Conservation (phyloP, 1,140 invertebrate genomes). For the Papilio polytes region DNA sequence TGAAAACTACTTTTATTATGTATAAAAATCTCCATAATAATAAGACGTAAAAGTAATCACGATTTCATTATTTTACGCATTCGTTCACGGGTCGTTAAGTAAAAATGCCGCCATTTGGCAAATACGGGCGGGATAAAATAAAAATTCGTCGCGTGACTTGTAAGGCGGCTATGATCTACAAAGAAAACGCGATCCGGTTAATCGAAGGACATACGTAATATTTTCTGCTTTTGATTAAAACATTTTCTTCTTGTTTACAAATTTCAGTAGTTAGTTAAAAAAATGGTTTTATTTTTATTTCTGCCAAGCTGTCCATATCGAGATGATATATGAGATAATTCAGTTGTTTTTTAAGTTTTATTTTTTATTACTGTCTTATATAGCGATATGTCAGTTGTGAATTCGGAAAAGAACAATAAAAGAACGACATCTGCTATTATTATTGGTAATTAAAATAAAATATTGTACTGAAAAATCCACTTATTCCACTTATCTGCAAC, state of each 20-base stretch:
- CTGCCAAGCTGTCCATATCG: too few species aligned
- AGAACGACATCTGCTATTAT: too few species aligned
- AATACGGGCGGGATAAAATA: slow-evolving; percentile 32
- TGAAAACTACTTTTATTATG: slow-evolving; percentile 13
- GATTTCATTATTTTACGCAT: slow-evolving; percentile 35
- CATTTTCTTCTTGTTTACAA: background rate
- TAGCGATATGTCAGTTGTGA: too few species aligned
- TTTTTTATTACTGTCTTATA: too few species aligned
- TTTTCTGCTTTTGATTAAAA: background rate
- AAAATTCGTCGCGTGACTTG: slow-evolving; percentile 22
- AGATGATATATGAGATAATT: too few species aligned
- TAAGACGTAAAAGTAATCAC: slow-evolving; percentile 30
- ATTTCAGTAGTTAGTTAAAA: background rate
- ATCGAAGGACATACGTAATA: slow-evolving; percentile 12
- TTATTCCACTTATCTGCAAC: too few species aligned
- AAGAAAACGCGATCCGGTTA: slow-evolving; percentile 22
- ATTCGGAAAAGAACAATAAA: too few species aligned
- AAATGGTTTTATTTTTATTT: background rate
- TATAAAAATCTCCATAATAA: slow-evolving; percentile 31
- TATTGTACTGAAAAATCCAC: too few species aligned
- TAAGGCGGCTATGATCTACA: slow-evolving; percentile 26
- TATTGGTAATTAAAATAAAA: too few species aligned
- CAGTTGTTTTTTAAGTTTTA: too few species aligned
- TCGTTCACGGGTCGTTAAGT: slow-evolving; percentile 37
- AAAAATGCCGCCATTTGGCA: slow-evolving; percentile 36